Percentiles rank a stretch among this genome's conserved stretches.
phyloP scores from a whole-genome alignment of 1,140 invertebrate species.

The Mycetomoellerius zeteki region DNA sequence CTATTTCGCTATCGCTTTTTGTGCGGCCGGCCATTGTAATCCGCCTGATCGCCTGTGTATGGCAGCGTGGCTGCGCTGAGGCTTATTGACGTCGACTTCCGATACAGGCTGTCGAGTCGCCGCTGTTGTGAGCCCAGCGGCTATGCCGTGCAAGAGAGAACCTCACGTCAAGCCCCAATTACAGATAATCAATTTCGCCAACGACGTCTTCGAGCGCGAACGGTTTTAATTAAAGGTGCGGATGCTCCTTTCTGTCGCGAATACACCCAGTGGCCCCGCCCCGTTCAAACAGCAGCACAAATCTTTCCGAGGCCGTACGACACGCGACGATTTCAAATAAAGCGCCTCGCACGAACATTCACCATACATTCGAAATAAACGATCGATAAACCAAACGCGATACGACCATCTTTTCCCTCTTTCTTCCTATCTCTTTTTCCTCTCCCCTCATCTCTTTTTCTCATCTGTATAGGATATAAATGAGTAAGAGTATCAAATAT shows the following conservation, averaged over 20 bases:
- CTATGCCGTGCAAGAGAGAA: background rate
- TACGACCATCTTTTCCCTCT: slow-evolving; percentile 11
- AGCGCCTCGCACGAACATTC: slow-evolving; percentile 8
- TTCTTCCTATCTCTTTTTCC: background rate
- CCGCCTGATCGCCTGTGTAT: slow-evolving; percentile 55
- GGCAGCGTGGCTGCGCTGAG: slow-evolving; percentile 40
- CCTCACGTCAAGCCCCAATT: slow-evolving; percentile 66
- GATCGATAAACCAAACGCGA: slow-evolving; percentile 61
- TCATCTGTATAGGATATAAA: no score
- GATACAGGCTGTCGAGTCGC: slow-evolving; percentile 70
- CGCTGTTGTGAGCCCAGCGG: slow-evolving; percentile 1
- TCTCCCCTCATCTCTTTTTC: no score
- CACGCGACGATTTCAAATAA: slow-evolving; percentile 45
- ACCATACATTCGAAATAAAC: slow-evolving; percentile 17
- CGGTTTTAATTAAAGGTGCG: slow-evolving; percentile 73
- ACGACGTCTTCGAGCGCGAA: slow-evolving; percentile 73
- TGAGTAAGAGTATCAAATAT: no score
- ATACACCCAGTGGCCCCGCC: slow-evolving; percentile 37
- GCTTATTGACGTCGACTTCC: slow-evolving; percentile 71
- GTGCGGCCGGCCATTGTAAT: slow-evolving; percentile 53
- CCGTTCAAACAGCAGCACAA: background rate
- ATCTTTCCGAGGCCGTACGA: background rate
- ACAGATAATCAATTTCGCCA: slow-evolving; percentile 75
- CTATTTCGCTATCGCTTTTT: slow-evolving; percentile 63
- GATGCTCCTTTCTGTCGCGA: slow-evolving; percentile 64